Conservation (phyloP, 30 jellyfish, hydroid and myxozoan species). For the Chironex yamaguchii region DNA sequence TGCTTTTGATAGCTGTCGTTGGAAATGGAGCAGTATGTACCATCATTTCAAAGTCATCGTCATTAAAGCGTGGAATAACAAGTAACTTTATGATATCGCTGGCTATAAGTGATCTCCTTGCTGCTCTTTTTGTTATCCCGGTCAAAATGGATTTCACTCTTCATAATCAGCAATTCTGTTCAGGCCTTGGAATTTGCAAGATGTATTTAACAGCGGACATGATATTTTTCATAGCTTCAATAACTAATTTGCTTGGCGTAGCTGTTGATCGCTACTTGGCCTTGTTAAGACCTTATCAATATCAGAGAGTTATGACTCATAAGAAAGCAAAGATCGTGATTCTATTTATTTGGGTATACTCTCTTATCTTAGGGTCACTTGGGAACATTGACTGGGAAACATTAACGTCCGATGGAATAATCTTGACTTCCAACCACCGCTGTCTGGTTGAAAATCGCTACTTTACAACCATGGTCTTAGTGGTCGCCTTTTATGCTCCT, state of each 20-base stretch:
- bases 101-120: conserved; percentile 80
- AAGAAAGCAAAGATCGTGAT: conserved; percentile 47
- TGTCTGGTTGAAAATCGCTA: conserved; percentile 13
- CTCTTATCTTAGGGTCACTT: conserved; percentile 50
- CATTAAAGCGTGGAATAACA: conserved; percentile 40
- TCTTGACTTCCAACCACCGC: background rate
- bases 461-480: conserved; percentile 10
- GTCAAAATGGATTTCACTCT: conserved; percentile 48
- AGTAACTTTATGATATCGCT: conserved; percentile 74
- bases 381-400: conserved; percentile 43
- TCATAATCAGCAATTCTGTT: conserved; percentile 81
- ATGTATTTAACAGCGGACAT: conserved; percentile 70
- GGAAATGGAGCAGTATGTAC: conserved; percentile 54
- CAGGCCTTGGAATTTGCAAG: conserved; percentile 57
- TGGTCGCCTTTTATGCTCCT: conserved; percentile 63
- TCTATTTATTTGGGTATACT: conserved; percentile 60
- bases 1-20: conserved; percentile 36
- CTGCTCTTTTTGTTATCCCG: conserved; percentile 72
- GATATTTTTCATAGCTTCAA: conserved; percentile 68
- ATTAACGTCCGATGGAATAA: conserved; percentile 33
- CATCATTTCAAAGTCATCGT: conserved; percentile 46
- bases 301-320: conserved; percentile 56
- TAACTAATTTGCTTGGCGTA: conserved; percentile 75
- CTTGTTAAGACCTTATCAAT: conserved; percentile 71
- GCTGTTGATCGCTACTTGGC: conserved; percentile 88